phyloP scores from a whole-genome alignment of 2,797 vertebrate genomes.

The Anolis apletophallus region DNA sequence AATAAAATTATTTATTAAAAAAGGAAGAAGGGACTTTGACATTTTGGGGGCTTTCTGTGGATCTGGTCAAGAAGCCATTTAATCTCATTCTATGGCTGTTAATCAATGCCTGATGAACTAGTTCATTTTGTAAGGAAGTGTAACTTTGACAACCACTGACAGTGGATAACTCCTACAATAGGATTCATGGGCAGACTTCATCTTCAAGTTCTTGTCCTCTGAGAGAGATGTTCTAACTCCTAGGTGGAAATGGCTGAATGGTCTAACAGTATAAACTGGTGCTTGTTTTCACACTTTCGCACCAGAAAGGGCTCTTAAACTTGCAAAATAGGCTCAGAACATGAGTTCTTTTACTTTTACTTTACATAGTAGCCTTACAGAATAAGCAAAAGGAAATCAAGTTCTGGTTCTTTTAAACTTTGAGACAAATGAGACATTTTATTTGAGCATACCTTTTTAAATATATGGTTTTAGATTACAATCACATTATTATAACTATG shows the following conservation, averaged over 20 bases:
- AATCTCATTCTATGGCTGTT: too few species aligned
- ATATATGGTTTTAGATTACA: neutral
- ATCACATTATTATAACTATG: neutral
- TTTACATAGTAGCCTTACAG: neutral
- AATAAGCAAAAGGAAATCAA: conserved; percentile 6
- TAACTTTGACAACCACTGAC: neutral
- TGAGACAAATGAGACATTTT: conserved; percentile 5
- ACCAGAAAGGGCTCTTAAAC: conserved; percentile 24
- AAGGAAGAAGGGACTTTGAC: neutral
- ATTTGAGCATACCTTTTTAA: neutral
- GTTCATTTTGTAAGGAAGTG: neutral
- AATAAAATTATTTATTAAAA: too few species aligned
- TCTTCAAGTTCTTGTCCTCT: neutral
- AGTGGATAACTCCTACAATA: neutral
- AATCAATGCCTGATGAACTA: neutral
- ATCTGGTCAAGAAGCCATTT: too few species aligned
- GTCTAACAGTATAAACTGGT: conserved; percentile 22
- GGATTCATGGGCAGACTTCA: neutral
- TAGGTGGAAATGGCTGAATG: conserved; percentile 1
- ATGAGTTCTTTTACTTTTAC: neutral
- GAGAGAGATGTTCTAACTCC: neutral
- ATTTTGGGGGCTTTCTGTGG: neutral
- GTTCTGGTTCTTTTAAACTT: conserved; percentile 37
- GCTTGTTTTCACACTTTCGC: conserved; percentile 23
- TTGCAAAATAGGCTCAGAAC: neutral